These are phyloP conservation scores for Parapristionchus giblindavisi DNA, from an alignment of 2,888 invertebrate species.

Conservation along the genomic window DNA sequence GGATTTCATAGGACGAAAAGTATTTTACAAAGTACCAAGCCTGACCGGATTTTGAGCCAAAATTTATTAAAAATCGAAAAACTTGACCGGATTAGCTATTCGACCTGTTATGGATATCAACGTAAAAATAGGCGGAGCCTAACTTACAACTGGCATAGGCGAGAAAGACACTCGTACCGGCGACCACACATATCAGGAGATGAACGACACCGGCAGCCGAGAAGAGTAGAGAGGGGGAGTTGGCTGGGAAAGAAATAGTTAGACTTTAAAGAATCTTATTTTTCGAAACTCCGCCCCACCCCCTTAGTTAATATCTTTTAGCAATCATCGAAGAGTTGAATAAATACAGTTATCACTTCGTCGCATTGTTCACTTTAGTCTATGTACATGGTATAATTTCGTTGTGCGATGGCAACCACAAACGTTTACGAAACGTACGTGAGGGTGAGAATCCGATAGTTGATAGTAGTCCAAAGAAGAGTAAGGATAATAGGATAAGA, in stretches of 20 bases:
- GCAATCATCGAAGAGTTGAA: background rate
- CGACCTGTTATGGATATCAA: too few relatives aligned
- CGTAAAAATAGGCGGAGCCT: too few relatives aligned
- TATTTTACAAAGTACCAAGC: too few relatives aligned
- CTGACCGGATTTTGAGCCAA: too few relatives aligned
- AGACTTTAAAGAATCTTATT: too few relatives aligned
- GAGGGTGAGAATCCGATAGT: background rate
- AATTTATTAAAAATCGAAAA: too few relatives aligned
- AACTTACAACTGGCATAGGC: conserved; percentile 9
- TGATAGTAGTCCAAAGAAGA: conserved; percentile 22
- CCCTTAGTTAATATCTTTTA: background rate
- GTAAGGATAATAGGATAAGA: conserved; percentile 20
- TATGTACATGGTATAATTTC: background rate
- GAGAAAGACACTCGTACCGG: background rate
- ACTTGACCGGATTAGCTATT: too few relatives aligned
- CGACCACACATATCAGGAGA: background rate
- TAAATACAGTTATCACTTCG: background rate
- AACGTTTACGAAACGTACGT: background rate
- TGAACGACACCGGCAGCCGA: conserved; percentile 21
- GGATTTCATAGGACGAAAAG: too few relatives aligned
- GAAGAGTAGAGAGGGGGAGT: conserved; percentile 34
- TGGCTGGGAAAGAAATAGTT: background rate
- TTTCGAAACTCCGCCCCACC: too few relatives aligned
- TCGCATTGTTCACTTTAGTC: background rate
- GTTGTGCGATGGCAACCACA: background rate